Conservation (phyloP, 2,888 invertebrate genomes). For the Agonopterix arenella region DNA sequence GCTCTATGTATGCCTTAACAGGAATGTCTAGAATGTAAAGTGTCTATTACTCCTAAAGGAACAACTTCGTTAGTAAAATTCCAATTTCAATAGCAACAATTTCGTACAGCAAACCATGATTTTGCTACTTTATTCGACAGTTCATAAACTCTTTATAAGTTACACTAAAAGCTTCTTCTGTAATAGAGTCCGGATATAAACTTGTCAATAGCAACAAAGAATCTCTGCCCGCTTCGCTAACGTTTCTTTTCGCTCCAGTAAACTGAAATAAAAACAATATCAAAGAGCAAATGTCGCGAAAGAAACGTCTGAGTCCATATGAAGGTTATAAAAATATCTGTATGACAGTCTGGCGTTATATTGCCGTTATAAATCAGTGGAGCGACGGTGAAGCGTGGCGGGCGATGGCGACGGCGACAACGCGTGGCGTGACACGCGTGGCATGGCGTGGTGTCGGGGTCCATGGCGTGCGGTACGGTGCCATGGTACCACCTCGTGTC, state of each 20-base stretch:
- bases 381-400: conserved; percentile 44
- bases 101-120: too few species aligned
- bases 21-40: too few species aligned
- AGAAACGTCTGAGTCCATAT: conserved; percentile 36
- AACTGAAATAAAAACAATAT: conserved; percentile 19
- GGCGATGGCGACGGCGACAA: conserved; percentile 25
- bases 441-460: conserved; percentile 29
- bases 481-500: conserved; percentile 36
- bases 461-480: conserved; percentile 30
- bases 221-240: background rate
- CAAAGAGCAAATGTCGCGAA: conserved; percentile 42
- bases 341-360: conserved; percentile 69
- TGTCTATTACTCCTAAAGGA: too few species aligned
- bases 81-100: too few species aligned
- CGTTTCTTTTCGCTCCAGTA: background rate
- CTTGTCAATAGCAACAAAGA: too few species aligned
- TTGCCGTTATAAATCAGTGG: conserved; percentile 70
- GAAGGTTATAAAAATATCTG: conserved; percentile 69
- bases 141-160: too few species aligned
- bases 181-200: background rate
- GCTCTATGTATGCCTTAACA: too few species aligned
- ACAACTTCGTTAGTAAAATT: too few species aligned
- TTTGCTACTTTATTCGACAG: too few species aligned
- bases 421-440: conserved; percentile 26
- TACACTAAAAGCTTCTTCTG: background rate